Conservation (phyloP, 2,113 vertebrate species). For the Trichomycterus rosablanca region DNA sequence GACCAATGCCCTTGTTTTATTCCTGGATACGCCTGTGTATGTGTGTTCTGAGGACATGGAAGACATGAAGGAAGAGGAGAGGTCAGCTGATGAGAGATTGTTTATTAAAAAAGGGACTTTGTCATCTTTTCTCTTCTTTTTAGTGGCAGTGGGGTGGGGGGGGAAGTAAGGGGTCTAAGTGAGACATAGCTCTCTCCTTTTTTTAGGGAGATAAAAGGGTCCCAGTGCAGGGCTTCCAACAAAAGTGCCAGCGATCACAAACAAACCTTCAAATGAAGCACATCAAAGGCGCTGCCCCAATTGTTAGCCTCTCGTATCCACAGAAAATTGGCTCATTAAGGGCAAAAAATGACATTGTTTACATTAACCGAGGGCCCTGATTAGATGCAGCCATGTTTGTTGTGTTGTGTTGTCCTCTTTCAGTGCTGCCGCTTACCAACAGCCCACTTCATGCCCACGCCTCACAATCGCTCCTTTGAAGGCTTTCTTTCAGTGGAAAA, state of each 20-base stretch:
- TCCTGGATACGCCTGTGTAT: constrained; percentile 41
- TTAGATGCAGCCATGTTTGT: constrained; percentile 71
- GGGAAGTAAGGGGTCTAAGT: constrained; percentile 47
- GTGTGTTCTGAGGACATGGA: constrained; percentile 26
- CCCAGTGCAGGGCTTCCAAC: constrained; percentile 63
- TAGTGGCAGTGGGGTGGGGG: constrained; percentile 43
- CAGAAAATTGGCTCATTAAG: constrained; percentile 81
- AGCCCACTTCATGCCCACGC: constrained; percentile 64
- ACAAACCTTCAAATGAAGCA: constrained; percentile 76
- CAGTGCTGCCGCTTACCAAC: constrained; percentile 61
- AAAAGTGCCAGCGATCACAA: constrained; percentile 73
- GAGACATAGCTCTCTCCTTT: constrained; percentile 56
- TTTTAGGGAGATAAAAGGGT: constrained; percentile 79
- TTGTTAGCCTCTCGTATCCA: constrained; percentile 73
- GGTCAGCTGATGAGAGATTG: constrained; percentile 67
- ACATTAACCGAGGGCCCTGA: constrained; percentile 70
- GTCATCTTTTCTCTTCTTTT: constrained; percentile 47
- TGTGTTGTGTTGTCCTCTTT: constrained; percentile 59
- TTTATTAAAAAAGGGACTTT: constrained; percentile 58
- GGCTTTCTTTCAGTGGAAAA: constrained; percentile 62
- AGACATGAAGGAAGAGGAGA: constrained; percentile 38
- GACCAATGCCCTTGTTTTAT: constrained; percentile 57
- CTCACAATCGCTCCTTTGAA: constrained; percentile 72
- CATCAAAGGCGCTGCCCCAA: constrained; percentile 79
- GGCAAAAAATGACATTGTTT: constrained; percentile 78